Base-by-base conservation (phyloP, 2,888 invertebrate species). In the Erpobdella octoculata region DNA sequence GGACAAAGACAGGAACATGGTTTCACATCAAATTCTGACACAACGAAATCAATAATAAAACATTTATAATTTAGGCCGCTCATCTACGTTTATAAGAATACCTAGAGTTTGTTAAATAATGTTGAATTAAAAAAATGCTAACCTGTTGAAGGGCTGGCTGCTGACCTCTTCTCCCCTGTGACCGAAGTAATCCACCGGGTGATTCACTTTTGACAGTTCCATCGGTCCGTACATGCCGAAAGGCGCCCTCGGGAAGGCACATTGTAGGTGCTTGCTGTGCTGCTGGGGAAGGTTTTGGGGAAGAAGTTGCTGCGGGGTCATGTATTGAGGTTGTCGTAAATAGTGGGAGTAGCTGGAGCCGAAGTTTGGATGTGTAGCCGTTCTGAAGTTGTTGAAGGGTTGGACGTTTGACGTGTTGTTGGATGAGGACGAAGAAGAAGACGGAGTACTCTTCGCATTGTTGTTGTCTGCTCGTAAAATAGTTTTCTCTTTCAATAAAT, bases 381-480 rank as follows among this genome's bases (percentile, higher is more conserved):
- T 37, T 21, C 36, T 65, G 38, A 35, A 37, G 65, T 37, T 65
- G 65, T 37, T 65, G 59, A 15, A n/a, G 59, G 25, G 12, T 12
- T 18, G 12, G 37, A 65, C 38, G 18, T 18, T n/a, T 12, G 25
- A n/a, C 18, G n/a, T 31, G 65, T 5, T 65, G 65, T 25, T 65
- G 65, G n/a, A 33, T 37, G 65, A 35, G 9, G 65, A 65, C 1
- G 65, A 65, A 15, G 65, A 36, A 37, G 64, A 64, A n/a, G 59
- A 59, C 25, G 59, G 8, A 9, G 59, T n/a, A n/a, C n/a, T n/a
- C n/a, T n/a, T n/a, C n/a, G n/a, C n/a, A n/a, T n/a, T n/a, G 31
- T 62, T 28, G 6, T 62, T 28, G 4, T 53, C 53, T 53, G 53
- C 21, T 1, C 6, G 21, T 53, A 21, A 53, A 53, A 25, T 28